These are phyloP conservation scores for Hippocampus barbouri DNA, from an alignment of 2,113 vertebrate genomes.

Conservation along the genomic window DNA sequence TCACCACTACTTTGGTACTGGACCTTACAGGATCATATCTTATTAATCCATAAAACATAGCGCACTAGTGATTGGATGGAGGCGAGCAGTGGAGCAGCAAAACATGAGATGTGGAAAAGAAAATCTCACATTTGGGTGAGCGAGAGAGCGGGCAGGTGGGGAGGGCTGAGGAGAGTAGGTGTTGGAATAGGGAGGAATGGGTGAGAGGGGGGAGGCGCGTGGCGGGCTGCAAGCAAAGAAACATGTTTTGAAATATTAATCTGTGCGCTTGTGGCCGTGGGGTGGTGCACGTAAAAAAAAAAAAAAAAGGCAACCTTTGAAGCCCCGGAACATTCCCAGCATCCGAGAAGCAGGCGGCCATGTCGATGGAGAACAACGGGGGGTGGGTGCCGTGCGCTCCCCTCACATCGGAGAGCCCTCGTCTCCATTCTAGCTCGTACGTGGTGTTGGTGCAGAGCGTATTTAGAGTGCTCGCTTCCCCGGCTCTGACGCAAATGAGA, in stretches of 20 bases:
- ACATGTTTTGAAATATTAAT: constrained; percentile 75
- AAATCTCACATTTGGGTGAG: constrained; percentile 66
- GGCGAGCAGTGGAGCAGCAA: constrained; percentile 76
- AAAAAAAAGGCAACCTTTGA: constrained; percentile 65
- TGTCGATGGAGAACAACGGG: constrained; percentile 60
- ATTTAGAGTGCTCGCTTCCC: constrained; percentile 58
- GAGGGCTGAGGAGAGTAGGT: constrained; percentile 48
- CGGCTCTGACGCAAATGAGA: constrained; percentile 60
- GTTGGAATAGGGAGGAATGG: constrained; percentile 62
- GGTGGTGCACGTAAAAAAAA: constrained; percentile 64
- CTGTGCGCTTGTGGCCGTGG: constrained; percentile 72
- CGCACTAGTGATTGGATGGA: constrained; percentile 67
- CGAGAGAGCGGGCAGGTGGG: constrained; percentile 24
- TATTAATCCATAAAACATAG: constrained; percentile 86
- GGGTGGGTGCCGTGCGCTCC: constrained; percentile 44
- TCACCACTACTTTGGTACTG: constrained; percentile 57
- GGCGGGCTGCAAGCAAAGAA: constrained; percentile 46
- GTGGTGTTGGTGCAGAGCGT: constrained; percentile 49
- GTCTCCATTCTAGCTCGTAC: constrained; percentile 28
- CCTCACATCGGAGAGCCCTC: constrained; percentile 38
- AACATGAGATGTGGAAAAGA: constrained; percentile 74
- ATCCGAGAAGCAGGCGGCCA: constrained; percentile 60
- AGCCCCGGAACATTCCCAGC: constrained; percentile 62
- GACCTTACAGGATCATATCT: constrained; percentile 76
- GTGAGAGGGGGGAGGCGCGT: constrained; percentile 1